These are phyloP conservation scores for Monochamus alternatus DNA, from an alignment of 2,888 invertebrate species.

Conservation along the genomic window DNA sequence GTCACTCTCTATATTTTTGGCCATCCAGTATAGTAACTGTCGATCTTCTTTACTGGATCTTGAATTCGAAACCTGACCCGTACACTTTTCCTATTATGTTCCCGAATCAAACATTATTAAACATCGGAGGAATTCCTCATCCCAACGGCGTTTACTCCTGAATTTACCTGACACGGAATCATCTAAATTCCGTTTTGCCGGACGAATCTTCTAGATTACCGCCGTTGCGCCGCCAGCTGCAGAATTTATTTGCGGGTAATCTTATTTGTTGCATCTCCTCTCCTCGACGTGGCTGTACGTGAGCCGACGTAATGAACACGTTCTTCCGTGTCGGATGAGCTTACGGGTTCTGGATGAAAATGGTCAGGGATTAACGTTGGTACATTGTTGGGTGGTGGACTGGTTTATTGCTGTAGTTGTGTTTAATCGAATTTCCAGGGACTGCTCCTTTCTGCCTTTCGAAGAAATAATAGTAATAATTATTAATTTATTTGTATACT, in stretches of 20 bases:
- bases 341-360: no score
- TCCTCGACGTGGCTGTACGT: slow-evolving; percentile 4
- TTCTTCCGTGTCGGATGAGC: slow-evolving; percentile 7
- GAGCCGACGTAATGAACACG: slow-evolving; percentile 15
- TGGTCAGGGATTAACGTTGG: background rate
- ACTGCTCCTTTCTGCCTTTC: no score
- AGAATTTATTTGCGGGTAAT: slow-evolving; percentile 18
- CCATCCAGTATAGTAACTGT: no score
- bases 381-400: background rate
- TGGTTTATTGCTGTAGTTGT: no score
- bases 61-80: no score
- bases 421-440: no score
- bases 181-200: slow-evolving; percentile 17
- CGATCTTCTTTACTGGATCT: no score
- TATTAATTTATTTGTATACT: no score
- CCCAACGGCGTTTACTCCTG: background rate
- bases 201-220: slow-evolving; percentile 6
- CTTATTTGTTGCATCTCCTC: slow-evolving; percentile 19
- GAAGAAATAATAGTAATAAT: no score
- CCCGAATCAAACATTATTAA: background rate
- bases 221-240: background rate
- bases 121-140: background rate
- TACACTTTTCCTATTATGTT: background rate
- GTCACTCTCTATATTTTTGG: no score
- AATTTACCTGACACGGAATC: slow-evolving; percentile 15